Conservation (phyloP, 2,113 vertebrate species). For the Pungitius pungitius region DNA sequence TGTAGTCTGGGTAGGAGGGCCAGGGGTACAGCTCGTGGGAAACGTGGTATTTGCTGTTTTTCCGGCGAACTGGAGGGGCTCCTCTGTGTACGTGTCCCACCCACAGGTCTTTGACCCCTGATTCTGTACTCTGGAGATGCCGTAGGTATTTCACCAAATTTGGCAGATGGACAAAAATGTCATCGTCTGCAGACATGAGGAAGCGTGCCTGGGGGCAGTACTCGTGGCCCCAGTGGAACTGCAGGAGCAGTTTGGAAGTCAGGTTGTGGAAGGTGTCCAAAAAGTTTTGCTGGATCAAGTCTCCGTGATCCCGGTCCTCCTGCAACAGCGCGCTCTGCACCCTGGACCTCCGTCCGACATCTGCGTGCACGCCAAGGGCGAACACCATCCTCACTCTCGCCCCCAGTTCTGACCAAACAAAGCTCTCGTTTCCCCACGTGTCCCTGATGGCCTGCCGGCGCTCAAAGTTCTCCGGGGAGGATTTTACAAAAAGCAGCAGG, state of each 20-base stretch:
- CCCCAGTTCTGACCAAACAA: slow-evolving; percentile 73
- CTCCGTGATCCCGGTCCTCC: slow-evolving; percentile 82
- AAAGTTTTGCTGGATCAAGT: slow-evolving; percentile 93
- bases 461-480: slow-evolving; percentile 84
- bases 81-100: slow-evolving; percentile 90
- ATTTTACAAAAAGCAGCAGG: slow-evolving; percentile 91
- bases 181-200: slow-evolving; percentile 94
- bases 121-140: slow-evolving; percentile 73
- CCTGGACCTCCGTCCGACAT: slow-evolving; percentile 25
- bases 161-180: slow-evolving; percentile 92
- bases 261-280: slow-evolving; percentile 93
- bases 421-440: slow-evolving; percentile 91
- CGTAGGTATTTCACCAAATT: slow-evolving; percentile 89
- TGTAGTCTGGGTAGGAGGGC: slow-evolving; percentile 93
- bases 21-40: slow-evolving; percentile 90
- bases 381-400: slow-evolving; percentile 88
- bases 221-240: slow-evolving; percentile 89
- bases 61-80: slow-evolving; percentile 86
- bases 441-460: slow-evolving; percentile 86
- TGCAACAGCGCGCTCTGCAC: slow-evolving; percentile 76
- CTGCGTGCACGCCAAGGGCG: slow-evolving; percentile 81
- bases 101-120: slow-evolving; percentile 85
- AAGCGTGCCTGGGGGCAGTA: slow-evolving; percentile 90
- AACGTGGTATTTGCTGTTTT: slow-evolving; percentile 90
- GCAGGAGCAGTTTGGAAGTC: slow-evolving; percentile 89